phyloP scores from a whole-genome alignment of 2,888 invertebrate genomes.

The Scaptomyza cyrtandrae region DNA sequence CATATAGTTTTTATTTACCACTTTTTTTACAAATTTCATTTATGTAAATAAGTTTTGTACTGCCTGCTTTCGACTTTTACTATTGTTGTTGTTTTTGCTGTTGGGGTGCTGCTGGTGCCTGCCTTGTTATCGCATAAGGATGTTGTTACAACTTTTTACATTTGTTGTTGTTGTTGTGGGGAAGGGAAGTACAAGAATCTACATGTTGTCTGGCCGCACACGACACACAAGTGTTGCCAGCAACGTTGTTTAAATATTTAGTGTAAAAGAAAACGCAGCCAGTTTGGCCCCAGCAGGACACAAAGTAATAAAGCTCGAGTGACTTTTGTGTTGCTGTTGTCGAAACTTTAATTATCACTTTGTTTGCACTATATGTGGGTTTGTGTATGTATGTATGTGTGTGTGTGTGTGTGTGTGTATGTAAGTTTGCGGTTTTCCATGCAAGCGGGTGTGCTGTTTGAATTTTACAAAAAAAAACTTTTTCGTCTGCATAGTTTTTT shows the following conservation, averaged over 20 bases:
- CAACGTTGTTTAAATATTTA: constrained; percentile 39
- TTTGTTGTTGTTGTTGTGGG: constrained; percentile 37
- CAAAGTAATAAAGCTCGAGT: constrained; percentile 71
- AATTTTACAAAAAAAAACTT: constrained; percentile 52
- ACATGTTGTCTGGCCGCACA: constrained; percentile 70
- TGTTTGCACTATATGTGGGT: constrained; percentile 54
- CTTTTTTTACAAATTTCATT: constrained; percentile 76
- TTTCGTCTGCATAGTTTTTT: constrained; percentile 60
- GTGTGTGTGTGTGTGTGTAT: background rate
- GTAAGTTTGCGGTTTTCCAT: constrained; percentile 14
- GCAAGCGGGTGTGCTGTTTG: constrained; percentile 35
- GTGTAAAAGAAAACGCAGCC: constrained; percentile 40
- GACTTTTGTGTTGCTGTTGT: constrained; percentile 63
- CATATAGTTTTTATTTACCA: constrained; percentile 48
- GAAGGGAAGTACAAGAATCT: constrained; percentile 49
- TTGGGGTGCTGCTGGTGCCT: constrained; percentile 29
- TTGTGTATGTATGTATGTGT: constrained; percentile 10
- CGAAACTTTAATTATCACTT: constrained; percentile 79
- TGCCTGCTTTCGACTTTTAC: constrained; percentile 36
- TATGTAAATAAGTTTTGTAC: constrained; percentile 77
- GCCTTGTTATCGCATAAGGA: constrained; percentile 80
- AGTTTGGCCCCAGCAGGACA: constrained; percentile 49
- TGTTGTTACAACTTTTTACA: constrained; percentile 76
- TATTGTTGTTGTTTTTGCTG: constrained; percentile 14
- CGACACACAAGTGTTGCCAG: constrained; percentile 65